Evolutionary conservation across 2,888 invertebrate genomes (phyloP), one percentile per base, ranked within the genome.

Genomic region (Tortrix viridana): DNA sequence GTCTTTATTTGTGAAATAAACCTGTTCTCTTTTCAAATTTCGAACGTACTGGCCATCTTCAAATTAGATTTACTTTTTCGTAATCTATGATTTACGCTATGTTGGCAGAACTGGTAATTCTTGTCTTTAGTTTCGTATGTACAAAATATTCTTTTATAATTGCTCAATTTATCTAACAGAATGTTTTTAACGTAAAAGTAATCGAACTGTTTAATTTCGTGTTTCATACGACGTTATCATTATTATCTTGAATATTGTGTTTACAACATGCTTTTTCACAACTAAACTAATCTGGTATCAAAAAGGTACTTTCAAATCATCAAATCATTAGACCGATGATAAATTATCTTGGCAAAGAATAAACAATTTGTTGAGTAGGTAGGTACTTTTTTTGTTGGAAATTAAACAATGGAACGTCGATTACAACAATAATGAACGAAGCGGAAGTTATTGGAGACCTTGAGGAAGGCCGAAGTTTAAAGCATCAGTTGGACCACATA

Each of bases 1-100:
- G 88, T 85, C 56, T 88, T 82, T 75, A 76, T 79, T 81, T 76
- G 76, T 48, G 62, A 62, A 62, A 50, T 23, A 80, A 84, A 85
- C 78, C 77, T 70, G 72, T 79, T 85, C 81, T 77, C 61, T 81
- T 86, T 86, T 82, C 74, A 73, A 76, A 69, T 67, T 41, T 41
- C n/a, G 80, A 79, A 81, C 74, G 70, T 71, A 5, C 23, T 44
- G 56, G 56, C 37, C 37, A 56, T 52, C 41, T 52, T 58, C 53
- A 48, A 43, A 37, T 59, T 52, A 53, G 22, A 46, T 41, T 48
- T 43, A 18, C 43, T 37, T 59, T 61, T 47, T 52, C 46, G 58
- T 23, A 58, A 53, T 64, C 48, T 58, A 43, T 59, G 49, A 63
- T 55, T 55, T 44, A 49, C 50, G 41, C 23, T 19, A 16, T 43